Base-by-base conservation (phyloP, 2,888 invertebrate genomes). In the Crematogaster levior region DNA sequence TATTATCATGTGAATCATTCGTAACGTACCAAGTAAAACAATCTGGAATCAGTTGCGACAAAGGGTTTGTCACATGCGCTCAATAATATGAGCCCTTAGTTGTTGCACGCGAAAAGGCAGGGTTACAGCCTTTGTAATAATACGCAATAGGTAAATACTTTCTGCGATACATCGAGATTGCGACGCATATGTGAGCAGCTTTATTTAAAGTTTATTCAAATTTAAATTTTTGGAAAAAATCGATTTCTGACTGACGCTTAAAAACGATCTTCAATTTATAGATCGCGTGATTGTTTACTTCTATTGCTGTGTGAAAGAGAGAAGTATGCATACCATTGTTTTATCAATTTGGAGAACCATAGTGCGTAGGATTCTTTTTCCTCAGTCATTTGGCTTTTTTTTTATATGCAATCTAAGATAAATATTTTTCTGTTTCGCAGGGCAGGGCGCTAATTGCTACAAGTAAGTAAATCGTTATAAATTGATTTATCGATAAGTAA, bases 91-190 rank as follows among this genome's bases (percentile, higher is more conserved):
- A 77, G 18, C 18, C 3, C 12, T 58, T 34, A n/a, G 27, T 43
- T 30, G 6, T 21, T 9, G 21, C 18, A 5, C 53, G 10, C n/a
- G 40, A 56, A 48, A 60, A 24, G 56, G 43, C 43, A 34, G 66
- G 15, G 53, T 75, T 75, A 27, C 53, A 75, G 37, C 1, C 30
- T 65, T 40, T 65, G 65, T 53, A 75, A 75, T 65, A 21, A 77
- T 51, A 27, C 15, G 43, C 27, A 34, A 53, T 34, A n/a, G n/a
- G n/a, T n/a, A 18, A 43, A 68, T 68, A 7, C 24, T 68, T 34
- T 34, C 30, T 34, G 6, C 18, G 7, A 18, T 21, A 40, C 10
- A 56, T 46, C 43, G 56, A 43, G 7, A 63, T 63, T 43, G 56
- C 40, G 21, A 48, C 15, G 37, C 12, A 4, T 40, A 15, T n/a